Conservation (phyloP, 2,113 vertebrate species). For the Campylomormyrus numenius region DNA sequence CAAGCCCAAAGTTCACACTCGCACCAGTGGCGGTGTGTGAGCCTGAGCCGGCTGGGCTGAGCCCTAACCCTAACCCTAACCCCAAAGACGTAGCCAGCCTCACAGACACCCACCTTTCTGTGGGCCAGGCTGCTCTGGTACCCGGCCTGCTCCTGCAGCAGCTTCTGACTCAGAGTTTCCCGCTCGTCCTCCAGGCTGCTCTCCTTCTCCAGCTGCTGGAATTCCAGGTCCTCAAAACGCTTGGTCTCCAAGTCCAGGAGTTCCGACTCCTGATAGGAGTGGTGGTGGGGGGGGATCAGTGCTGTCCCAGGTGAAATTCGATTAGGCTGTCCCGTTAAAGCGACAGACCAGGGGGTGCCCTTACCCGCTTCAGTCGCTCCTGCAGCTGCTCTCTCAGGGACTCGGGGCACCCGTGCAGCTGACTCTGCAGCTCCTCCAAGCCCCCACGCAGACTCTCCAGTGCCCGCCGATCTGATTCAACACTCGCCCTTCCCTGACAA, state of each 20-base stretch:
- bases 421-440: constrained; percentile 85
- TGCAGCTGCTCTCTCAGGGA: constrained; percentile 88
- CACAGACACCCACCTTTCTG: constrained; percentile 71
- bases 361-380: constrained; percentile 93
- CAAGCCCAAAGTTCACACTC: not conserved
- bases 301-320: not conserved
- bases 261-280: constrained; percentile 73
- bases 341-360: constrained; percentile 43
- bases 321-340: constrained; percentile 8
- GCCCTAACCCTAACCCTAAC: not conserved
- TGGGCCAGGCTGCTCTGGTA: constrained; percentile 66
- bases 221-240: constrained; percentile 93
- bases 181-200: constrained; percentile 86
- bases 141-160: constrained; percentile 74
- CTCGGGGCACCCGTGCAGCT: constrained; percentile 95
- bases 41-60: not conserved
- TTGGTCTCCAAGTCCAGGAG: constrained; percentile 75
- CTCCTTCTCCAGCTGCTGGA: constrained; percentile 93
- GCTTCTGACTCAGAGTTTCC: constrained; percentile 75
- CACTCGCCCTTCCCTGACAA: constrained; percentile 88
- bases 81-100: not conserved
- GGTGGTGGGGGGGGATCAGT: not conserved
- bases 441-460: constrained; percentile 81
- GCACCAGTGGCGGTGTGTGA: not conserved
- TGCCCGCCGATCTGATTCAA: constrained; percentile 82